Base-by-base conservation (phyloP, 2,113 vertebrate species). In the Pseudonaja textilis region DNA sequence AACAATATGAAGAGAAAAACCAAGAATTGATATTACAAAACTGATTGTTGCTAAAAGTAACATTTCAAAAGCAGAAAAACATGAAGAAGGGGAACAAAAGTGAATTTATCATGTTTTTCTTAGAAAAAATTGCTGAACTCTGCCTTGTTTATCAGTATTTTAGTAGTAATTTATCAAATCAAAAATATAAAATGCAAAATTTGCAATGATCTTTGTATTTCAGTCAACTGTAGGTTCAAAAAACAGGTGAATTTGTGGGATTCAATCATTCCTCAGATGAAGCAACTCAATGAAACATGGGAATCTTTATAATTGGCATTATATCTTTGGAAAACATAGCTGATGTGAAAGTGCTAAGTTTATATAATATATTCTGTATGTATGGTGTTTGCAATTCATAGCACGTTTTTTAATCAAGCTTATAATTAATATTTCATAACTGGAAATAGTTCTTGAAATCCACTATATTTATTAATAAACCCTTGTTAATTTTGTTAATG, bases 51-150 rank as follows among this genome's bases (percentile, higher is more conserved):
- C 50, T 12, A 0, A 90, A 93, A 92, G 92, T 59, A 1, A 56
- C 3, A n/a, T 90, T 91, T 87, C 0, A 0, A 89, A 61, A 18
- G 91, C 64, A 0, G 0, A 5, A 88, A 93, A 0, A 0, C 0
- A 90, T n/a, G 74, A 59, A 23, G 87, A 57, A 25, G 23, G 1
- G 0, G 61, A 39, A 26, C 34, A 3, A 42, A 45, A 0, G 50
- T 18, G 0, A 23, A 22, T 34, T 86, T 88, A 69, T 88, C 74
- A 39, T 91, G 12, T 12, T 25, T 47, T 26, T 52, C 57, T 92
- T 87, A 69, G 92, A 59, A 93, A 26, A 92, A 87, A 0, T 29
- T 50, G 52, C 89, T 94, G 59, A 22, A 14, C 85, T 25, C 0
- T 22, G 0, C 5, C 12, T 6, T 2, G 50, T 23, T 85, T 42